Conservation (phyloP, 1,140 invertebrate genomes). For the Bemisia tabaci region DNA sequence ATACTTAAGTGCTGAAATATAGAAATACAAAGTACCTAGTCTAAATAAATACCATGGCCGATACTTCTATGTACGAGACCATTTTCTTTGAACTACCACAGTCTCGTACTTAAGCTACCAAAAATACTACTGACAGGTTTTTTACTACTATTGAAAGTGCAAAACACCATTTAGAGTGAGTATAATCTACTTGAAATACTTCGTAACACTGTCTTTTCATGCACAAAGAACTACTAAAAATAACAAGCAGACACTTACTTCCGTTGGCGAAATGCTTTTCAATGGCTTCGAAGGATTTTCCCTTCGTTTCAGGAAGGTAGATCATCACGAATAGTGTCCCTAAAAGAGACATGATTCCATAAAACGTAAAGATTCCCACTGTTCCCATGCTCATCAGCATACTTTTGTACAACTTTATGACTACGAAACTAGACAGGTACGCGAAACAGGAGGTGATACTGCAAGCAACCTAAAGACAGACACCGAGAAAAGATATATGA, state of each 20-base stretch:
- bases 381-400: constrained; percentile 35
- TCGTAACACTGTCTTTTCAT: too few relatives aligned
- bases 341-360: constrained; percentile 42
- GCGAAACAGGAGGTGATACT: constrained; percentile 49
- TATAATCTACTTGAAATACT: too few relatives aligned
- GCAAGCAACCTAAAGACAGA: constrained; percentile 44
- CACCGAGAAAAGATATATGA: constrained; percentile 19
- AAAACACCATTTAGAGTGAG: too few relatives aligned
- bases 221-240: too few relatives aligned
- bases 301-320: constrained; percentile 68
- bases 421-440: constrained; percentile 46
- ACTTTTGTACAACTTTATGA: constrained; percentile 50
- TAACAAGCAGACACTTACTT: neutral
- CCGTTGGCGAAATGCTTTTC: constrained; percentile 44
- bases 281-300: constrained; percentile 59
- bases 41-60: too few relatives aligned
- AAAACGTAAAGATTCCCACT: constrained; percentile 45
- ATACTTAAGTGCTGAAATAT: too few relatives aligned
- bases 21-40: too few relatives aligned
- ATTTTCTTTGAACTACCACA: too few relatives aligned
- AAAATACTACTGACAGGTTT: too few relatives aligned
- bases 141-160: too few relatives aligned
- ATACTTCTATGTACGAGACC: too few relatives aligned
- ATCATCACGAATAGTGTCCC: constrained; percentile 42
- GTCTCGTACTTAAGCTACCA: too few relatives aligned